Evolutionary conservation across 2,113 vertebrate species (phyloP), one percentile per base, ranked within the genome.

Genomic region (Silurus asotus): DNA sequence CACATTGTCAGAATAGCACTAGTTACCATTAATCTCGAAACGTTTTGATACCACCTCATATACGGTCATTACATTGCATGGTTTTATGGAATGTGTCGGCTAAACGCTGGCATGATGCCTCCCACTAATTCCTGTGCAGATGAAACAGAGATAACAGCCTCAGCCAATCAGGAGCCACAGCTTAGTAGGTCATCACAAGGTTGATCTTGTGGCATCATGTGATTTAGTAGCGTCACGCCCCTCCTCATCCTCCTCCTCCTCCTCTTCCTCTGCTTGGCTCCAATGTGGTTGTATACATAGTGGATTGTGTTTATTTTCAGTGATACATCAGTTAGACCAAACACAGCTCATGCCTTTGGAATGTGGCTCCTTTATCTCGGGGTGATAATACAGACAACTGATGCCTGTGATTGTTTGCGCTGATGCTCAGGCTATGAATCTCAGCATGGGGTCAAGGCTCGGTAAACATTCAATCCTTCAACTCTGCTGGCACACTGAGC

Each of bases 251-350:
- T 37, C 37, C 37, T 37, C 37, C 37, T 37, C 37, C 37, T 37
- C 37, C 70, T 13, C n/a, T 37, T 69, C 74, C 85, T 79, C 81
- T 51, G n/a, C 53, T 62, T 51, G 25, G 62, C 76, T 83, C 88
- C 64, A 20, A 37, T n/a, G 65, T 17, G 70, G 49, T 11, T 55
- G 55, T 74, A 79, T 74, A 79, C 58, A 84, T 81, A 81, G 85
- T 86, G 45, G 69, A 74, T 81, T 80, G 51, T 89, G 86, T 90
- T 90, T 92, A 81, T 83, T 86, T 84, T 80, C 81, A 75, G 19
- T 79, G 90, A 89, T 87, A 89, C 53, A 25, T n/a, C 64, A 65
- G 79, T 75, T 83, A 91, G 90, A 87, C 88, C 83, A 89, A 90
- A 90, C 89, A 90, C 19, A 19, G 51, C 67, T 88, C 86, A 72